These are phyloP conservation scores for Carterocephalus palaemon DNA, from an alignment of 2,888 invertebrate species.

Conservation along the genomic window DNA sequence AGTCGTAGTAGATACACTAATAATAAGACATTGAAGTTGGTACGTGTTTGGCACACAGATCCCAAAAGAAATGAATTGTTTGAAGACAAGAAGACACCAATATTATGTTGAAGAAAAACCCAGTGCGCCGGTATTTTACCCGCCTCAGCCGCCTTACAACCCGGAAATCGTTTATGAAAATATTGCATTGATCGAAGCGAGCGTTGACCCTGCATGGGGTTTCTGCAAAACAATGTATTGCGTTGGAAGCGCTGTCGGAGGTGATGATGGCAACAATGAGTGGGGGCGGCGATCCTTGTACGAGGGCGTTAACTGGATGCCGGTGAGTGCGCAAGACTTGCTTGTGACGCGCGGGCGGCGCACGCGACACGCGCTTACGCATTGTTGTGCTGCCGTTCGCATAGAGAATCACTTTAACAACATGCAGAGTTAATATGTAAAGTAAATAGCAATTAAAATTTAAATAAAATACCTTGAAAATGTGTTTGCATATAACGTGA, in stretches of 20 bases:
- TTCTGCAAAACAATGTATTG: slow-evolving; percentile 40
- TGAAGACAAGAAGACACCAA: slow-evolving; percentile 48
- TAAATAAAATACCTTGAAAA: slow-evolving; percentile 29
- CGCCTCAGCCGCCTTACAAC: slow-evolving; percentile 64
- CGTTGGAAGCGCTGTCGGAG: slow-evolving; percentile 41
- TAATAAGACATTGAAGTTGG: no score
- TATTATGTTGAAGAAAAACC: slow-evolving; percentile 49
- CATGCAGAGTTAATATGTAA: slow-evolving; percentile 31
- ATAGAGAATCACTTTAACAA: slow-evolving; percentile 37
- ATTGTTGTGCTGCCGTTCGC: slow-evolving; percentile 35
- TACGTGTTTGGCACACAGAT: slow-evolving; percentile 5
- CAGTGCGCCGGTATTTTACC: slow-evolving; percentile 55
- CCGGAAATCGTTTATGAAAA: slow-evolving; percentile 55
- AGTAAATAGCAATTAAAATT: slow-evolving; percentile 7
- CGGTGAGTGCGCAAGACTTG: slow-evolving; percentile 70
- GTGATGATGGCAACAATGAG: slow-evolving; percentile 44
- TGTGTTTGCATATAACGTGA: slow-evolving; percentile 17
- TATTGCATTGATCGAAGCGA: slow-evolving; percentile 35
- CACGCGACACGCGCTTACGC: slow-evolving; percentile 44
- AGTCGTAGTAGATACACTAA: no score
- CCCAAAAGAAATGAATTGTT: slow-evolving; percentile 74
- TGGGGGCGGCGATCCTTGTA: slow-evolving; percentile 65
- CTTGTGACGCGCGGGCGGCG: slow-evolving; percentile 52
- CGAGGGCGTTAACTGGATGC: slow-evolving; percentile 69
- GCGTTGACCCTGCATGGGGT: slow-evolving; percentile 40